Evolutionary conservation across 2,888 invertebrate genomes (phyloP).

Genomic region (Pharmacophagus antenor): DNA sequence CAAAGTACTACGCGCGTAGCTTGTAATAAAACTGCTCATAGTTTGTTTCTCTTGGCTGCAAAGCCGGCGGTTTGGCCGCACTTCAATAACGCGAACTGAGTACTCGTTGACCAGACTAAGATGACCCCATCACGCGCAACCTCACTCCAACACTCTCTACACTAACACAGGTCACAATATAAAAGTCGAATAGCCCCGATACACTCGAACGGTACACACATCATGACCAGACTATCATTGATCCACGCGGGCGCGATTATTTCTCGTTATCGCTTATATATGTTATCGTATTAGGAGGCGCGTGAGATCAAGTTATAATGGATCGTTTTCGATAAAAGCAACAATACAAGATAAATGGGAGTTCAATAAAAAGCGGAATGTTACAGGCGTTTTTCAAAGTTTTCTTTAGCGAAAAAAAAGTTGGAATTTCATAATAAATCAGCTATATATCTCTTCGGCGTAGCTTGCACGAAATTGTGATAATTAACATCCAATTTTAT

Average conservation of each 20-base stretch:
- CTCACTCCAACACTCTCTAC: conserved; percentile 2
- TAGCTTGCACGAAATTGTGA: too few relatives aligned
- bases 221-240: conserved; percentile 19
- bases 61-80: conserved; percentile 40
- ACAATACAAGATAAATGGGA: conserved; percentile 25
- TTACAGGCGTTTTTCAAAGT: conserved; percentile 9
- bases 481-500: too few relatives aligned
- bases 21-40: conserved; percentile 35
- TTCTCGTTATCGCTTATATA: conserved; percentile 6
- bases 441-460: too few relatives aligned
- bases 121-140: conserved; percentile 8
- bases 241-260: conserved; percentile 8
- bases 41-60: conserved; percentile 42
- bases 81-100: conserved; percentile 37
- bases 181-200: conserved; percentile 14
- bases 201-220: conserved; percentile 16
- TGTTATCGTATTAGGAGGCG: conserved; percentile 7
- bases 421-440: too few relatives aligned
- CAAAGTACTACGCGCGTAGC: conserved; percentile 14
- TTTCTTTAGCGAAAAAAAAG: background rate
- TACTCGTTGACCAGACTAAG: conserved; percentile 12
- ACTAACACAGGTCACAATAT: conserved; percentile 8
- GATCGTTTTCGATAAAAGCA: conserved; percentile 1
- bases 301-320: conserved; percentile 17
- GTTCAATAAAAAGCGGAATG: conserved; percentile 19